Percentiles rank a stretch among this genome's conserved stretches.
These are phyloP conservation scores for Diadumene lineata DNA, from an alignment of 92 coral and sea anemone genomes.

Conservation along the genomic window DNA sequence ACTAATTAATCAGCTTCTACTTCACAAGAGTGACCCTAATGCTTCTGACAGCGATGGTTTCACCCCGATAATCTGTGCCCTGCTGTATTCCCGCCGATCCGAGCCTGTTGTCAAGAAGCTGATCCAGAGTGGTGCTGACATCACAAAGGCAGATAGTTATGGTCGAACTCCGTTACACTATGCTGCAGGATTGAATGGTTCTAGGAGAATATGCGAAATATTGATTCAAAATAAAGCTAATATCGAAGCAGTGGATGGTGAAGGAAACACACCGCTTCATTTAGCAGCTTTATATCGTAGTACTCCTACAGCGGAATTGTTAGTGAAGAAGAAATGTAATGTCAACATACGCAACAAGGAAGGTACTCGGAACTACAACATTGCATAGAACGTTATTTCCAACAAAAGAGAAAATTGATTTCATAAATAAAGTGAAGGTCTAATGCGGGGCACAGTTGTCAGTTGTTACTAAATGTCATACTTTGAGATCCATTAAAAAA, in stretches of 20 bases:
- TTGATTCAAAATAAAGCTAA: slow-evolving; percentile 61
- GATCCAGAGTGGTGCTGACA: slow-evolving; percentile 59
- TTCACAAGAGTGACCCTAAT: slow-evolving; percentile 47
- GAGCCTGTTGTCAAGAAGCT: slow-evolving; percentile 50
- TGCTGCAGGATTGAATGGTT: slow-evolving; percentile 72
- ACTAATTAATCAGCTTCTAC: slow-evolving; percentile 59
- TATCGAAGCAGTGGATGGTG: slow-evolving; percentile 50
- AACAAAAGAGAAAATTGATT: no score
- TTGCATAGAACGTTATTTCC: no score
- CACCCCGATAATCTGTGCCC: slow-evolving; percentile 62
- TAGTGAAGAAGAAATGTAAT: slow-evolving; percentile 51
- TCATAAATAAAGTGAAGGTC: neutral
- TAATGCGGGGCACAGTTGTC: no score
- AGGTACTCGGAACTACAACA: no score
- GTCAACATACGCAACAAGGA: slow-evolving; percentile 54
- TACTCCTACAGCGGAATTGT: slow-evolving; percentile 64
- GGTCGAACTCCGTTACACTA: slow-evolving; percentile 69
- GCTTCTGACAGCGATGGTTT: slow-evolving; percentile 66
- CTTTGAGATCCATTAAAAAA: no score
- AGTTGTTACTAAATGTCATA: no score
- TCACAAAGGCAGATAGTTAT: slow-evolving; percentile 25
- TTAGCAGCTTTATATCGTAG: slow-evolving; percentile 74
- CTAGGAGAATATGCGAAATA: slow-evolving; percentile 56
- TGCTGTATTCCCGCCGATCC: slow-evolving; percentile 59
- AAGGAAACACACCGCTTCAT: slow-evolving; percentile 70